phyloP scores from a whole-genome alignment of 1,140 invertebrate species.

The Drosophila sulfurigaster region DNA sequence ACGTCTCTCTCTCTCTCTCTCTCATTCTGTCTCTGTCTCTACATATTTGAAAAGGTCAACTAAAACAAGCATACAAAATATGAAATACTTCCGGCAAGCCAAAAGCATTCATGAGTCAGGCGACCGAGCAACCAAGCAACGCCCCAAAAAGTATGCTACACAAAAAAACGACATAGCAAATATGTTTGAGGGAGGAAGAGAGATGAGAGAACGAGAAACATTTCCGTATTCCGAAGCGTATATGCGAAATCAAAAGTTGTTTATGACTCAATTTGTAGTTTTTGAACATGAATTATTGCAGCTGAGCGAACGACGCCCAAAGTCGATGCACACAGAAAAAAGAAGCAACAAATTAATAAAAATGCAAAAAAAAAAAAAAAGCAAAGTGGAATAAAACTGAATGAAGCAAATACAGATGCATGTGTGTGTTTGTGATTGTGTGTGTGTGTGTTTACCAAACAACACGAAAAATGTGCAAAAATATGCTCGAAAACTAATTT shows the following conservation, averaged over 20 bases:
- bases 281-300: conserved; percentile 83
- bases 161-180: conserved; percentile 16
- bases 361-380: conserved; percentile 10
- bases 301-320: conserved; percentile 50
- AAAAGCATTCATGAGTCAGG: conserved; percentile 23
- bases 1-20: not conserved
- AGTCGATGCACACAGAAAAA: conserved; percentile 9
- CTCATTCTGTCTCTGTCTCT: not conserved
- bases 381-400: conserved; percentile 36
- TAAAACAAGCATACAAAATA: conserved; percentile 47
- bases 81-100: conserved; percentile 54
- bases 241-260: conserved; percentile 83
- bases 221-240: conserved; percentile 30
- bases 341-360: conserved; percentile 21
- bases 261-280: conserved; percentile 84
- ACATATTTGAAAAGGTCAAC: conserved; percentile 71
- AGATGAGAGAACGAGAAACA: conserved; percentile 27
- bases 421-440: not conserved
- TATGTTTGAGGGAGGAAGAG: not conserved
- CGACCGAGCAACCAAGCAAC: conserved; percentile 21
- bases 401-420: conserved; percentile 6
- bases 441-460: conserved; percentile 11
- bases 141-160: conserved; percentile 65
- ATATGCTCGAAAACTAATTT: conserved; percentile 73
- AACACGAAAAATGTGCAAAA: conserved; percentile 50